These are phyloP conservation scores for Pomacea maculata DNA, from an alignment of 1,140 invertebrate species.

Conservation along the genomic window DNA sequence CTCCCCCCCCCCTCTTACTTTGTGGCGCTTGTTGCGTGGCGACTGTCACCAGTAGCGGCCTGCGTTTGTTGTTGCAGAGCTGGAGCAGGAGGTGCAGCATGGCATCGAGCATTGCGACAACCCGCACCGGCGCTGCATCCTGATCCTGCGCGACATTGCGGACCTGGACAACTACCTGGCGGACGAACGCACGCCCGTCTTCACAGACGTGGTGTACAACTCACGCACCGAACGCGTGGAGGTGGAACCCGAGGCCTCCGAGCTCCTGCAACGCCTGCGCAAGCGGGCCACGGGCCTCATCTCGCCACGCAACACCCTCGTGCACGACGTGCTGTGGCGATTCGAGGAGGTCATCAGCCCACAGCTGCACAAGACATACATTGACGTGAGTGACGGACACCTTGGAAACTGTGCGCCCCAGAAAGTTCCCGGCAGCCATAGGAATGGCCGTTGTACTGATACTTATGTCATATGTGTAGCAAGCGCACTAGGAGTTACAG, in stretches of 20 bases:
- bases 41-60: too few species aligned
- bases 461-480: too few species aligned
- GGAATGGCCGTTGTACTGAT: too few species aligned
- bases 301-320: slow-evolving; percentile 38
- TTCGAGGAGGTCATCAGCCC: slow-evolving; percentile 59
- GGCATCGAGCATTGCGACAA: slow-evolving; percentile 42
- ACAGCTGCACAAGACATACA: slow-evolving; percentile 54
- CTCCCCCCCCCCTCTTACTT: too few species aligned
- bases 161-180: slow-evolving; percentile 61
- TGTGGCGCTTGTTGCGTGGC: too few species aligned
- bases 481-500: too few species aligned
- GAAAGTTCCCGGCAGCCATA: too few species aligned
- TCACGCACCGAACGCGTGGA: slow-evolving; percentile 45
- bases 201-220: slow-evolving; percentile 51
- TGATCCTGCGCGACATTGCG: slow-evolving; percentile 53
- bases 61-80: slow-evolving; percentile 31
- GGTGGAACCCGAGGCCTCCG: slow-evolving; percentile 37
- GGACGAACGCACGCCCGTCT: slow-evolving; percentile 41
- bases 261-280: slow-evolving; percentile 43
- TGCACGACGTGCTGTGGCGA: slow-evolving; percentile 58
- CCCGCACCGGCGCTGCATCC: slow-evolving; percentile 42
- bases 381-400: slow-evolving; percentile 26
- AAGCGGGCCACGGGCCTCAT: slow-evolving; percentile 35
- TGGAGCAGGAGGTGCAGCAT: slow-evolving; percentile 48
- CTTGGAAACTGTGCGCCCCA: too few species aligned